Base-by-base conservation (phyloP, 2,888 invertebrate species). In the Ceriagrion tenellum region DNA sequence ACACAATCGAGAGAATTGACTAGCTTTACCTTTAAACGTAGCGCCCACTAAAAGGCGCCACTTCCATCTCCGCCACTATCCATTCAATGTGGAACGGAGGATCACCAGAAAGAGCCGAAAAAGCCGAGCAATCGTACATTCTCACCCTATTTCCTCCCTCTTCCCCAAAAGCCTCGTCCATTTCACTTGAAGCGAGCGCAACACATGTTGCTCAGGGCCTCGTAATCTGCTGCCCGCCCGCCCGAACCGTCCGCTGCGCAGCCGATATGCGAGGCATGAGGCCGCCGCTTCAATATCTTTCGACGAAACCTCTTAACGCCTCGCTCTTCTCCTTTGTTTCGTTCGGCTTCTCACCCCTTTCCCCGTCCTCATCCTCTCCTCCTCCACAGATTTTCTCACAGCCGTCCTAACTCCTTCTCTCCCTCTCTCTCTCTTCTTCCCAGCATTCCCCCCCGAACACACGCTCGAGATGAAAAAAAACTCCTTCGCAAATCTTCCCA, bases 161-260 rank as follows among this genome's bases (percentile, higher is more conserved):
- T 69, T 59, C 20, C 59, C 69, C 69, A 10, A 69, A 18, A 10
- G 69, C 69, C n/a, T 35, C 35, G 3, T 13, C 35, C 81, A 12
- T 16, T 81, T 81, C 81, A 81, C 81, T 81, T 35, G 81, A 81
- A 81, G 81, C 13, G 30, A 35, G 81, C 81, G 81, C 81, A 81
- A 81, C 81, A 81, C 81, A 81, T 81, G 81, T 81, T 81, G 81
- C 81, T 81, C 20, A 81, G 18, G 35, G 81, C 35, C 35, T 81
- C 35, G 81, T 35, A 81, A 81, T 81, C 81, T 81, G 8, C 69
- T 0, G 69, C 81, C 35, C 13, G 35, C 35, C 0, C 2, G 35
- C 35, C 12, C 35, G 35, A 35, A 10, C n/a, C n/a, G 13, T 13
- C n/a, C 69, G n/a, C 6, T n/a, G 6, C 69, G 10, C n/a, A 26